These are phyloP conservation scores for Ommatoiulus sabulosus DNA, from an alignment of 2,888 invertebrate genomes.

Conservation along the genomic window DNA sequence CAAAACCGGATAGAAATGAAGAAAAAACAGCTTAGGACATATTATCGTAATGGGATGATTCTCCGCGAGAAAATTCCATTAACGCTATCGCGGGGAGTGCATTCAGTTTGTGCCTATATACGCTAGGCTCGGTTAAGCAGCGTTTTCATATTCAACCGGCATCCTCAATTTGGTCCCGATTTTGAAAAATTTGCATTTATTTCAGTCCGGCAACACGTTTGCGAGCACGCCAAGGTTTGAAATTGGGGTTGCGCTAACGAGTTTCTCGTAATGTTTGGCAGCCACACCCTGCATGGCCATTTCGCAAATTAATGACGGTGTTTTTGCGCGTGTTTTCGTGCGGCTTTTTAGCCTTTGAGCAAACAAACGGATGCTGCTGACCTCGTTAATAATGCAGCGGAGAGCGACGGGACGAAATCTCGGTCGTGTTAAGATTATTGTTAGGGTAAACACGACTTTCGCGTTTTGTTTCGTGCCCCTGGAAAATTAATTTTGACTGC, in stretches of 20 bases:
- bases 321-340: background rate
- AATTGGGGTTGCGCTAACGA: background rate
- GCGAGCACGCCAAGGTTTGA: slow-evolving; percentile 18
- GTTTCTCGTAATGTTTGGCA: background rate
- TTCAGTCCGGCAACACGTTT: background rate
- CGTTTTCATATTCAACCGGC: background rate
- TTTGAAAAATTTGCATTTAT: slow-evolving; percentile 21
- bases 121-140: background rate
- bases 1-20: background rate
- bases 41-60: slow-evolving; percentile 18
- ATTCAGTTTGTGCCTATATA: slow-evolving; percentile 3
- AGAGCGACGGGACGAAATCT: background rate
- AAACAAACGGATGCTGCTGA: slow-evolving; percentile 17
- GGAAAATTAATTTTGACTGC: background rate
- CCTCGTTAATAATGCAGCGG: background rate
- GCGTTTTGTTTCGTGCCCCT: background rate
- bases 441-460: background rate
- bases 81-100: slow-evolving; percentile 12
- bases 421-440: slow-evolving; percentile 39
- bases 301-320: slow-evolving; percentile 1
- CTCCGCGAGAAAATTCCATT: slow-evolving; percentile 2
- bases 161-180: background rate
- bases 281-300: slow-evolving; percentile 42
- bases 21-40: background rate
- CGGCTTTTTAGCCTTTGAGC: background rate